Conservation (phyloP, 1,140 invertebrate species). For the Polyergus mexicanus region DNA sequence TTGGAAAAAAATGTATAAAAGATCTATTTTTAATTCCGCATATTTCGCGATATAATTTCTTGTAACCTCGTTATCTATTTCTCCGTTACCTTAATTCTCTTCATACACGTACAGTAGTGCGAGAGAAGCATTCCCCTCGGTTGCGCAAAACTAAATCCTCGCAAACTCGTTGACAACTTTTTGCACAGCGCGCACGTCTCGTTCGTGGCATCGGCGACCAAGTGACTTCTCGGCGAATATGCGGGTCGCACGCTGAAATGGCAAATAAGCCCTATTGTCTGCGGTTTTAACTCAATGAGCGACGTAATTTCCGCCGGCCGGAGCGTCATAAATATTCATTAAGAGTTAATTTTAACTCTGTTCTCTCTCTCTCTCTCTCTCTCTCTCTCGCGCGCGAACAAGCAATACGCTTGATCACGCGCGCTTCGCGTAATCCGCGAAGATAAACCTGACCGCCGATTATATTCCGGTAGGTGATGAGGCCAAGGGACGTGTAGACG, state of each 20-base stretch:
- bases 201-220: conserved; percentile 34
- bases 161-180: conserved; percentile 60
- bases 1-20: neutral
- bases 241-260: conserved; percentile 32
- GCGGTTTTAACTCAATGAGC: conserved; percentile 60
- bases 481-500: neutral
- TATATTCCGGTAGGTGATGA: conserved; percentile 33
- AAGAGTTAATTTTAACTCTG: conserved; percentile 54
- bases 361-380: neutral
- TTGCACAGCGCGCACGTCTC: conserved; percentile 28
- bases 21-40: conserved; percentile 29
- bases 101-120: neutral
- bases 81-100: conserved; percentile 13
- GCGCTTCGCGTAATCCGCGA: conserved; percentile 27
- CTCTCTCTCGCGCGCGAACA: neutral
- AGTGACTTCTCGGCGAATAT: conserved; percentile 25
- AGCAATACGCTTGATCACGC: conserved; percentile 40
- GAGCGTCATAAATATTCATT: conserved; percentile 62
- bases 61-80: conserved; percentile 15
- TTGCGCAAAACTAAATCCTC: conserved; percentile 30
- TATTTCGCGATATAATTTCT: conserved; percentile 49
- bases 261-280: conserved; percentile 64
- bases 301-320: conserved; percentile 55
- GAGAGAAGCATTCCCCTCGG: conserved; percentile 18
- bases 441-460: conserved; percentile 21